Evolutionary conservation across 2,113 vertebrate species (phyloP), one percentile per base, ranked within the genome.

Genomic region (Mugil cephalus): DNA sequence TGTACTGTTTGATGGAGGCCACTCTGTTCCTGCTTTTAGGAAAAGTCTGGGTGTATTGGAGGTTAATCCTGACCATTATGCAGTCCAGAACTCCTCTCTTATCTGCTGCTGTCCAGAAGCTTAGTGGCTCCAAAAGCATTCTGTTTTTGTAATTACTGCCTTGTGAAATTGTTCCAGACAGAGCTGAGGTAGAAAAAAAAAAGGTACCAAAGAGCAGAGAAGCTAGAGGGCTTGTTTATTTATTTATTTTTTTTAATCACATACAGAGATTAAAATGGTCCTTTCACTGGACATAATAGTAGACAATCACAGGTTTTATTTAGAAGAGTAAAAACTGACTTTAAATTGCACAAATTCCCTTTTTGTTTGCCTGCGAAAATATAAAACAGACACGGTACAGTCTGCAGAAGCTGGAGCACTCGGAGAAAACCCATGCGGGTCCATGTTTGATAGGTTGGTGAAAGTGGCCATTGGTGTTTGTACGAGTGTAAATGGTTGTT

Each of bases 51-150:
- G 9, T 71, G 42, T 69, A 6, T 11, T 14, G 19, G 53, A 77
- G 65, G 79, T 78, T 85, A 80, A 85, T 69, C 63, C 70, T 35
- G 53, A 73, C 64, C 56, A 77, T 68, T 77, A 70, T 53, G 30
- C 64, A 64, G 52, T 40, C 54, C 75, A 73, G 52, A 82, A 56
- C 12, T 7, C 14, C 39, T 59, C 34, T 68, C 61, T 83, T 80
- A 85, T 89, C 77, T 79, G 56, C 43, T 10, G 24, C 74, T 66
- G 75, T 80, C 81, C 79, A 80, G 79, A 69, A 72, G 75, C 84
- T 74, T 50, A 40, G n/a, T 56, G 59, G 53, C 36, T 61, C 45
- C 59, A 71, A 69, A 82, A 72, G 13, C 56, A 46, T 78, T 80
- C 40, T 61, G 47, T 69, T 84, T 30, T 74, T 74, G 69, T 78